Conservation (phyloP, 2,113 vertebrate species). For the Petroica traversi region DNA sequence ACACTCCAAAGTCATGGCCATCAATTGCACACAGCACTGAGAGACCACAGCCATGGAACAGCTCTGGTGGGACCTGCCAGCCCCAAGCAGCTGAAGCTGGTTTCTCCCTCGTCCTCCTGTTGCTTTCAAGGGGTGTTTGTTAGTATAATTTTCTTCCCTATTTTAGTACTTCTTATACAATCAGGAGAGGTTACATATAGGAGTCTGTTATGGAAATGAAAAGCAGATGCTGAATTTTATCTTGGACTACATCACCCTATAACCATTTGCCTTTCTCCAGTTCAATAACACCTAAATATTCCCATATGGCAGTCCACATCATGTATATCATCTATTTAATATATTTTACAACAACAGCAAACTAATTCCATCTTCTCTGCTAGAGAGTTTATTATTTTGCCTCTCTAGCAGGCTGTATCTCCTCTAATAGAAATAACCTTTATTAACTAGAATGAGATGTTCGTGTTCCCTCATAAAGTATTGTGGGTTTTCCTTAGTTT, state of each 20-base stretch:
- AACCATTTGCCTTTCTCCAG: not conserved
- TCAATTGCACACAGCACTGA: rapidly evolving
- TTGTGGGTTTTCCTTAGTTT: not conserved
- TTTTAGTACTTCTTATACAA: not conserved
- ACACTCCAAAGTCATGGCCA: not conserved
- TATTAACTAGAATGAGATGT: not conserved
- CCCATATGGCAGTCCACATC: not conserved
- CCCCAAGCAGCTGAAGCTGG: not conserved
- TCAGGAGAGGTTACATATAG: not conserved
- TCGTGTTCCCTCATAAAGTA: not conserved
- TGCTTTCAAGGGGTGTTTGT: not conserved
- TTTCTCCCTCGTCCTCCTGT: not conserved
- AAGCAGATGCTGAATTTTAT: not conserved
- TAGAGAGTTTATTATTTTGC: not conserved
- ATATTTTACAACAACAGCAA: not conserved
- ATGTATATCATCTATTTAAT: not conserved
- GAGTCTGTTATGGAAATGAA: not conserved
- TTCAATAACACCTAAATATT: not conserved
- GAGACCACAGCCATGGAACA: rapidly evolving
- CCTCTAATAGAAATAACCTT: not conserved
- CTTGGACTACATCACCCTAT: not conserved
- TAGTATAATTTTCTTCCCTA: not conserved
- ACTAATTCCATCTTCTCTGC: not conserved
- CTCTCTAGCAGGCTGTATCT: not conserved
- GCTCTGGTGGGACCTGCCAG: not conserved